phyloP scores from a whole-genome alignment of 1,140 invertebrate genomes.

The Nymphalis io region DNA sequence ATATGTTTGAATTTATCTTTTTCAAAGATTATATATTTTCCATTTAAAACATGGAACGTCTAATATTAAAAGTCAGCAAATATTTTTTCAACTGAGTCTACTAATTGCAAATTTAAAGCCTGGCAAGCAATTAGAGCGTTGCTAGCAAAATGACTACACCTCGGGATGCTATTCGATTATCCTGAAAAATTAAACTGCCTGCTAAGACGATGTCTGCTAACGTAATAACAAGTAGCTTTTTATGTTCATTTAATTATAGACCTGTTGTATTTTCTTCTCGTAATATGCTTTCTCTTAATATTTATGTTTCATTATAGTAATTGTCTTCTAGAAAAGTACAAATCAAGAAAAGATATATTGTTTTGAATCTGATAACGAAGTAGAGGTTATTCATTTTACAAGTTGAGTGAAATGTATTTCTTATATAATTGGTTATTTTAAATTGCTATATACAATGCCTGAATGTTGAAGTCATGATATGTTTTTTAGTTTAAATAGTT shows the following conservation, averaged over 20 bases:
- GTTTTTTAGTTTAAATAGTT: too few relatives aligned
- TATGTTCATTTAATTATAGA: slow-evolving; percentile 3
- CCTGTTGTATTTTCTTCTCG: neutral
- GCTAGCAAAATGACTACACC: slow-evolving; percentile 9
- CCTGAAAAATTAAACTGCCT: slow-evolving; percentile 29
- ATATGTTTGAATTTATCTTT: neutral
- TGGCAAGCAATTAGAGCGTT: slow-evolving; percentile 13
- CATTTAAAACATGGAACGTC: neutral
- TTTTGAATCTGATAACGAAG: too few relatives aligned
- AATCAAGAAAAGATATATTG: neutral
- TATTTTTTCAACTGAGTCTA: slow-evolving; percentile 3
- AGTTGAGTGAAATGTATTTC: too few relatives aligned
- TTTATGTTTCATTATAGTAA: slow-evolving; percentile 11
- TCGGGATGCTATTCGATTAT: slow-evolving; percentile 20
- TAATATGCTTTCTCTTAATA: neutral
- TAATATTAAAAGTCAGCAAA: slow-evolving; percentile 3
- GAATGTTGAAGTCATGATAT: too few relatives aligned
- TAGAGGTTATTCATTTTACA: too few relatives aligned
- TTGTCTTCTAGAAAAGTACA: neutral
- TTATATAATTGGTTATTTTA: too few relatives aligned
- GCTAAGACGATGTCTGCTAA: slow-evolving; percentile 19
- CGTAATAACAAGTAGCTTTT: slow-evolving; percentile 13
- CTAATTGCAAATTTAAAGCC: slow-evolving; percentile 20
- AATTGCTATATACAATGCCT: too few relatives aligned
- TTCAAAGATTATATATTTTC: neutral